Base-by-base conservation (phyloP, 23 tunicate genomes). In the Aplidium turbinatum region DNA sequence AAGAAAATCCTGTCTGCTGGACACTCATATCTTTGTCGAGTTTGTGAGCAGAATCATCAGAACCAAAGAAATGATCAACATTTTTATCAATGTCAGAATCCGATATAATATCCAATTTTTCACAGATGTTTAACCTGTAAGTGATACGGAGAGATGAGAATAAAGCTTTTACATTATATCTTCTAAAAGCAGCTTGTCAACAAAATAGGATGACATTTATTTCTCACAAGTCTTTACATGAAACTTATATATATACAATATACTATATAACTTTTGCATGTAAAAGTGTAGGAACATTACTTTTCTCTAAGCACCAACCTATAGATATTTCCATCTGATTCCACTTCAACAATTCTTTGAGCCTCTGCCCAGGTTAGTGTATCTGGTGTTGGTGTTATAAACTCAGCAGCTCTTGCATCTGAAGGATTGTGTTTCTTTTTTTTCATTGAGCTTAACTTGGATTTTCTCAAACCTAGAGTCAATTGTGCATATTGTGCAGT, bases 351-450 rank as follows among this genome's bases (percentile, higher is more conserved):
- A 87, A 92, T 74, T 33, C 87, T 40, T 62, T 85, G 93, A 6
- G 98, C 93, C 70, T 92, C 98, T 4, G 98, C 98, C 92, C 93
- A 85, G 3, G 98, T 85, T n/a, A 92, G 50, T 1, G 86, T 92
- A 4, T 92, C 93, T 26, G 81, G 61, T 13, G 88, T 60, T 50
- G 81, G 84, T 31, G 96, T 30, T 31, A 39, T 57, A 69, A 89
- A 78, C 26, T 77, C 88, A 47, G 76, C 28, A 58, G 88, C 76
- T 34, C 86, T 67, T 18, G 78, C 38, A 29, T 2, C 7, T 2
- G 72, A 34, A 11, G 73, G 72, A 47, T 63, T 65, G 23, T 73
- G 54, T 57, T 81, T 87, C 76, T 81, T 87, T 68, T 58, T 63
- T 63, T 82, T 82, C 27, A 75, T 73, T 28, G 47, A 82, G 60